Conservation (phyloP, 1,140 invertebrate genomes). For the Camponotus pennsylvanicus region DNA sequence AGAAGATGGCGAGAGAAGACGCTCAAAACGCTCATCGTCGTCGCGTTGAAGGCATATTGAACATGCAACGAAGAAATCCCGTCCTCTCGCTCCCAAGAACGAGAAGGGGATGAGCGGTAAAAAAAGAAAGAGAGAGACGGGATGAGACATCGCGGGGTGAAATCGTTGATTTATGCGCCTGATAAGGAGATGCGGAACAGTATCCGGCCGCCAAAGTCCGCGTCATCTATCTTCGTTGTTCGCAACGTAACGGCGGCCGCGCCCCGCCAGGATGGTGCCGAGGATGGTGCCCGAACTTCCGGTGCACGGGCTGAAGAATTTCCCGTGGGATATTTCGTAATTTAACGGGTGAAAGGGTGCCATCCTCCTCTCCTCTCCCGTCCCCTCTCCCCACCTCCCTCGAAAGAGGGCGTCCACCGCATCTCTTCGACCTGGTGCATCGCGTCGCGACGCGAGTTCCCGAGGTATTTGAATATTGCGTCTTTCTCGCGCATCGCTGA, state of each 20-base stretch:
- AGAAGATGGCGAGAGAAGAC: not conserved
- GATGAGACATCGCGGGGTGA: conserved; percentile 27
- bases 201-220: conserved; percentile 50
- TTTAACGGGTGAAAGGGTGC: conserved; percentile 75
- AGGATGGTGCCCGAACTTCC: conserved; percentile 59
- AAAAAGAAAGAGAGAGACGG: not conserved
- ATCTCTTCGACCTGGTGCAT: conserved; percentile 29
- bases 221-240: conserved; percentile 77
- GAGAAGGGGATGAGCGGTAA: not conserved
- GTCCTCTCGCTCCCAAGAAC: not conserved
- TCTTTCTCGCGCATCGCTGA: not conserved
- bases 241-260: conserved; percentile 52
- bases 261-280: too few relatives aligned
- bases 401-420: conserved; percentile 28
- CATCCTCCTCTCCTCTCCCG: not conserved
- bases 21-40: conserved; percentile 21
- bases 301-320: conserved; percentile 71
- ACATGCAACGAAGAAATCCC: not conserved
- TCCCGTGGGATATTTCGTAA: conserved; percentile 79
- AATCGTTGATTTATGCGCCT: conserved; percentile 72
- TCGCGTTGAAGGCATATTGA: conserved; percentile 8
- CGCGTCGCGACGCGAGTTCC: conserved; percentile 23
- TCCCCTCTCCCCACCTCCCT: too few relatives aligned
- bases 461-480: conserved; percentile 19
- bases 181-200: conserved; percentile 72